Evolutionary conservation across 2,888 invertebrate species (phyloP).

Genomic region (Andrena haemorrhoa): DNA sequence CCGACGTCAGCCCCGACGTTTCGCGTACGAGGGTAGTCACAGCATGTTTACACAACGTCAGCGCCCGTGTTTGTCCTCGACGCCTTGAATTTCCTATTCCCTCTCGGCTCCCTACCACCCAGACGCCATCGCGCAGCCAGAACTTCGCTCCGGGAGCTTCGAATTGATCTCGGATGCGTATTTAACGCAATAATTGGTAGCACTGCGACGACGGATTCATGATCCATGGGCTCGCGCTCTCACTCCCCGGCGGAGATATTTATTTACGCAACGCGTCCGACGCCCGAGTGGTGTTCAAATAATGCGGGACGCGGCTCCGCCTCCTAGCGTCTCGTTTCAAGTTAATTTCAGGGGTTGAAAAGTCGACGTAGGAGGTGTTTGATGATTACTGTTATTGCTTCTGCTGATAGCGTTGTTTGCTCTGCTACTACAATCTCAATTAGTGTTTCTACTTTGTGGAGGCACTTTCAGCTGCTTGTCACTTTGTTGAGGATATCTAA

Average conservation of each 20-base stretch:
- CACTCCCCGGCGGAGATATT: constrained; percentile 19
- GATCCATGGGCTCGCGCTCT: not conserved
- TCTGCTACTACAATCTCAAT: not conserved
- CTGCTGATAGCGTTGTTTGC: not conserved
- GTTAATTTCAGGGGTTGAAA: constrained; percentile 24
- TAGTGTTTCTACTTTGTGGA: too few species aligned
- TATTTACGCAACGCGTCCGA: constrained; percentile 44
- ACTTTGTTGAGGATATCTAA: too few species aligned
- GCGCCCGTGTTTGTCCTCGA: constrained; percentile 72
- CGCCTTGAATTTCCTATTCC: constrained; percentile 74
- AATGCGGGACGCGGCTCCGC: constrained; percentile 28
- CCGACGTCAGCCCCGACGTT: constrained; percentile 40
- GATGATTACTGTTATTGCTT: constrained; percentile 7
- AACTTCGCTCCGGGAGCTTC: constrained; percentile 42
- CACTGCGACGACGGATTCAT: constrained; percentile 49
- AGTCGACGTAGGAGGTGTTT: constrained; percentile 7
- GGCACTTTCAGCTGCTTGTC: too few species aligned
- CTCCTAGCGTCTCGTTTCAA: constrained; percentile 23
- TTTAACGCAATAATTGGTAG: constrained; percentile 60
- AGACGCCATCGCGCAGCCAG: not conserved
- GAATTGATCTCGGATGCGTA: constrained; percentile 67
- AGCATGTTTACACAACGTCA: constrained; percentile 76
- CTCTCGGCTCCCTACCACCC: constrained; percentile 12
- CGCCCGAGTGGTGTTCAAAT: constrained; percentile 49
- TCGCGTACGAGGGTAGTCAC: constrained; percentile 71